Percentiles rank a stretch among this genome's conserved stretches.
phyloP scores from a whole-genome alignment of 2,113 vertebrate species.

The Nerophis lumbriciformis region DNA sequence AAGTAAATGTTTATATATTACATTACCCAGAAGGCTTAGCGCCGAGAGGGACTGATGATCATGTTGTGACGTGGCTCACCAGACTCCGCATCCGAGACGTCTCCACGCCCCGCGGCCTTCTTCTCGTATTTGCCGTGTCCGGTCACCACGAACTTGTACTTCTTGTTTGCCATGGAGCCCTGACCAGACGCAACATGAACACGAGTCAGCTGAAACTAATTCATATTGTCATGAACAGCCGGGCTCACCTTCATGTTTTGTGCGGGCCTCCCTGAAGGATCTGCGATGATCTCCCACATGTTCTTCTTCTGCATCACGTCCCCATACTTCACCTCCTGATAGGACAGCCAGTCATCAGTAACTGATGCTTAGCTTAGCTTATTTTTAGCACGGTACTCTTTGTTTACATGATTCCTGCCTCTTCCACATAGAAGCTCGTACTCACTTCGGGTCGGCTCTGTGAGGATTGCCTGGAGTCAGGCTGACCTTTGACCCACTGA shows the following conservation, averaged over 20 bases:
- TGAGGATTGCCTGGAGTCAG: constrained; percentile 48
- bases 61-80: too few species aligned
- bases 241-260: constrained; percentile 46
- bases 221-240: background rate
- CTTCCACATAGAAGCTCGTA: background rate
- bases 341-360: constrained; percentile 4
- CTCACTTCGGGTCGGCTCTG: constrained; percentile 62
- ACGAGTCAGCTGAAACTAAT: background rate
- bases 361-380: constrained; percentile 1
- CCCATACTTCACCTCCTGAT: constrained; percentile 84
- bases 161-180: constrained; percentile 74
- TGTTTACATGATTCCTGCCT: background rate
- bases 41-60: too few species aligned
- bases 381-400: background rate
- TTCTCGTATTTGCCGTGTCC: constrained; percentile 96
- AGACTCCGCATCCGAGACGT: constrained; percentile 45
- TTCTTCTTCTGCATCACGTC: constrained; percentile 87
- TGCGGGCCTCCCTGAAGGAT: constrained; percentile 35
- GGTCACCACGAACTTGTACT: constrained; percentile 85
- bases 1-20: too few species aligned
- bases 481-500: constrained; percentile 72
- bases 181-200: constrained; percentile 33
- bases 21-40: too few species aligned
- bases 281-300: constrained; percentile 86
- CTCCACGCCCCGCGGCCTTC: constrained; percentile 66